Conservation (phyloP, 2,888 invertebrate species). For the Priocnemis perturbator region DNA sequence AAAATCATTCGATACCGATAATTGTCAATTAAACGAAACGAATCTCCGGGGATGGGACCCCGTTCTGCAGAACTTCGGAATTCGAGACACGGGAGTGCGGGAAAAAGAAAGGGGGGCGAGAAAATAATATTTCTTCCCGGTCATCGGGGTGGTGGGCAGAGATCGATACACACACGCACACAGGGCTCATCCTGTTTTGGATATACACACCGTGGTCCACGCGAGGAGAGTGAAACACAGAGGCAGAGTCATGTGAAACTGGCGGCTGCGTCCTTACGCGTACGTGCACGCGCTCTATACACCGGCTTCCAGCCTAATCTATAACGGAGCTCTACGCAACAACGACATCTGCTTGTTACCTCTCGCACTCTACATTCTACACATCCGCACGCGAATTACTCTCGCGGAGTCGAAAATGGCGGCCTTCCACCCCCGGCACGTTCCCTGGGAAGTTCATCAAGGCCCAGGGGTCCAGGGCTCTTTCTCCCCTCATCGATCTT, state of each 20-base stretch:
- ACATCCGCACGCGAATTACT: conserved; percentile 52
- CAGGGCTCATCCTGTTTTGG: too few relatives aligned
- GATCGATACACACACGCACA: too few relatives aligned
- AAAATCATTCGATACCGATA: too few relatives aligned
- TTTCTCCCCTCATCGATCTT: conserved; percentile 10
- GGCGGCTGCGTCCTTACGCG: too few relatives aligned
- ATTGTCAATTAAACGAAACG: too few relatives aligned
- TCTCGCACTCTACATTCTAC: conserved; percentile 52
- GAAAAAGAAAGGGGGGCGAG: neutral
- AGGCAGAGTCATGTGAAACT: conserved; percentile 19
- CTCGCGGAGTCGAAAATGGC: conserved; percentile 52
- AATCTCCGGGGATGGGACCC: too few relatives aligned
- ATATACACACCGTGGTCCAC: too few relatives aligned
- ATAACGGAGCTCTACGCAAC: conserved; percentile 47
- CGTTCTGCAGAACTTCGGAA: too few relatives aligned
- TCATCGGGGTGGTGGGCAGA: neutral
- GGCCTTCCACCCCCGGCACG: conserved; percentile 6
- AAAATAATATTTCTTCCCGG: conserved; percentile 4
- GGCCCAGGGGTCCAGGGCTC: neutral
- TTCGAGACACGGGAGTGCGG: neutral
- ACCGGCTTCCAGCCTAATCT: conserved; percentile 34
- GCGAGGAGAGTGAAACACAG: neutral
- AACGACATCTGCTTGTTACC: conserved; percentile 49
- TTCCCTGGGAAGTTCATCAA: too few relatives aligned
- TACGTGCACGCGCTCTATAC: conserved; percentile 17